Evolutionary conservation across 2,113 vertebrate species (phyloP), one percentile per base, ranked within the genome.

Genomic region (Channa argus): DNA sequence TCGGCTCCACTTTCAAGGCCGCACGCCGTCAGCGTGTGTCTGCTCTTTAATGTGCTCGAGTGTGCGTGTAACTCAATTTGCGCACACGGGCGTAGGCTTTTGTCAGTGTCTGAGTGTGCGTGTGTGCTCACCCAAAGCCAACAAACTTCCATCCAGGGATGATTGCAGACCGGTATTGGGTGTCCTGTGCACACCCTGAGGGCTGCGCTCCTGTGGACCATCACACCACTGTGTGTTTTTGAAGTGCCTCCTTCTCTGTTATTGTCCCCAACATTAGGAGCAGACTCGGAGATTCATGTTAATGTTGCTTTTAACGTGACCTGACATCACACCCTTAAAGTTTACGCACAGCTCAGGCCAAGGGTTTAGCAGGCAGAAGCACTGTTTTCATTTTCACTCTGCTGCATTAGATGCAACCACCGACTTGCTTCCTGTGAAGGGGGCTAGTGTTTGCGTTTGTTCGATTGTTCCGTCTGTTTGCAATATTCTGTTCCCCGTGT

Each of bases 121-220:
- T 60, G 69, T 15, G 53, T 61, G n/a, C 44, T 80, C 73, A 34
- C 77, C 79, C 83, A 80, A 82, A 79, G 80, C 77, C 73, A 80
- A 82, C 72, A 82, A 80, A 83, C 66, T 81, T 63, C 61, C 80
- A 79, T 83, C 74, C 50, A 0, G 64, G 6, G 86, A 82, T 87
- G 88, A 88, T 91, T 86, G 85, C 62, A 85, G 52, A 55, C 36
- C 2, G 2, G 79, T 75, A 83, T 91, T 83, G 0, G 51, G 68
- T 89, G 79, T 86, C 87, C 45, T 43, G 47, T 44, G 71, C 86
- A 63, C 87, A 75, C 80, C 58, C 84, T 11, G 37, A 72, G 72
- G 74, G 69, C 81, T 24, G 70, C 61, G 83, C 83, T 92, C 86
- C 89, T 92, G 91, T 85, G 82, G 87, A 91, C 81, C 84, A 85